phyloP scores from a whole-genome alignment of 2,797 vertebrate species.

The Tangara arthus region DNA sequence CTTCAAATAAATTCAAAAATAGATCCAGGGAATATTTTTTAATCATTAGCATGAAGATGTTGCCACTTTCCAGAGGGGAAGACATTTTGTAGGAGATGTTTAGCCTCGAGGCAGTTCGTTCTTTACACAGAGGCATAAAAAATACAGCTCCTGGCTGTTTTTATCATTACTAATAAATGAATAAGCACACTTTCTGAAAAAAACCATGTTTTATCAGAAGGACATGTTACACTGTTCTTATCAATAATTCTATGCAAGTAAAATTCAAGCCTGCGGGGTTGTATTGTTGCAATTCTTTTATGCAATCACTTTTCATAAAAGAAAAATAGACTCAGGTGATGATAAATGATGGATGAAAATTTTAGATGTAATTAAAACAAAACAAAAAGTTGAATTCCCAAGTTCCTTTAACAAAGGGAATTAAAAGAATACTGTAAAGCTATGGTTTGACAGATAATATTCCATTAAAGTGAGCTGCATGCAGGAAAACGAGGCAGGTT shows the following conservation, averaged over 20 bases:
- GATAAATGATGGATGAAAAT: slow-evolving; percentile 53
- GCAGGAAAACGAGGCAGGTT: background rate
- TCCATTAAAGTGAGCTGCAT: background rate
- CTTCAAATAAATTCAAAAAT: background rate
- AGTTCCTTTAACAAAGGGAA: background rate
- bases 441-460: background rate
- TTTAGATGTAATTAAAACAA: slow-evolving; percentile 61
- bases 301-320: slow-evolving; percentile 38
- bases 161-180: slow-evolving; percentile 64
- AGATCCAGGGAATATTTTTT: slow-evolving; percentile 42
- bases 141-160: slow-evolving; percentile 57
- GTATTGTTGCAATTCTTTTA: slow-evolving; percentile 36
- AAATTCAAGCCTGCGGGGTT: slow-evolving; percentile 34
- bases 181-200: slow-evolving; percentile 34
- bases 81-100: slow-evolving; percentile 39
- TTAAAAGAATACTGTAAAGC: background rate
- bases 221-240: slow-evolving; percentile 53
- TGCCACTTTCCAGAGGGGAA: slow-evolving; percentile 40
- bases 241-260: slow-evolving; percentile 63
- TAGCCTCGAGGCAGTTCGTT: slow-evolving; percentile 59
- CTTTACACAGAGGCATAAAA: slow-evolving; percentile 58
- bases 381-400: background rate
- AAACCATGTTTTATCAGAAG: slow-evolving; percentile 41
- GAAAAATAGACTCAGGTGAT: slow-evolving; percentile 27
- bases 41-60: slow-evolving; percentile 58